Evolutionary conservation across 2,888 invertebrate species (phyloP).

Genomic region (Eucera pruinosa): DNA sequence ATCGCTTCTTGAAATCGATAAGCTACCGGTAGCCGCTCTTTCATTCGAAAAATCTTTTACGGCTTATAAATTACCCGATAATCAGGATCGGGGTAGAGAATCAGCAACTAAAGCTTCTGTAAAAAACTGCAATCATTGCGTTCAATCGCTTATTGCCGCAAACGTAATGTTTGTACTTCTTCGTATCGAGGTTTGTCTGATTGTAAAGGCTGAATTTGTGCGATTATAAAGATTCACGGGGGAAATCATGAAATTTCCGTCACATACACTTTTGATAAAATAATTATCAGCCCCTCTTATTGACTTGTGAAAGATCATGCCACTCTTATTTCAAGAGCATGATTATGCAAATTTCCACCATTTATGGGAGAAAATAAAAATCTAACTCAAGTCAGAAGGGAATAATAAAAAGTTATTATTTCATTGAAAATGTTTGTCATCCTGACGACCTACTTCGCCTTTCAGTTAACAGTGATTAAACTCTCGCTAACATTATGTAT

Average conservation of each 20-base stretch:
- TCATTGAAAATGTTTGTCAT: no score
- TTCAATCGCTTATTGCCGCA: neutral
- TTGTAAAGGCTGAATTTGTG: neutral
- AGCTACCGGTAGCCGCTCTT: slow-evolving; percentile 50
- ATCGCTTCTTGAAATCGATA: slow-evolving; percentile 67
- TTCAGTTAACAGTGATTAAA: neutral
- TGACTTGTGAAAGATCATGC: neutral
- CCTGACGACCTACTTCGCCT: neutral
- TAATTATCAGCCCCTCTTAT: neutral
- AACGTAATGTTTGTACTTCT: slow-evolving; percentile 1
- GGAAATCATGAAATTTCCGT: neutral
- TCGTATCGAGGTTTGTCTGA: neutral
- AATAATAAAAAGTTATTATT: no score
- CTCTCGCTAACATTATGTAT: neutral
- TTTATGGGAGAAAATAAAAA: no score
- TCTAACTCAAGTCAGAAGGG: no score
- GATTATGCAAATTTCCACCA: no score
- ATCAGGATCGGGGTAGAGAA: slow-evolving; percentile 17
- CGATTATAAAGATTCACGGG: neutral
- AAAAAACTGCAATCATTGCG: slow-evolving; percentile 10
- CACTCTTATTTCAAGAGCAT: no score
- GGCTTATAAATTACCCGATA: slow-evolving; percentile 31
- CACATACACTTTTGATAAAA: neutral
- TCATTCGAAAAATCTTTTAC: slow-evolving; percentile 50
- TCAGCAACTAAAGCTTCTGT: neutral